A percentile compares a stretch with the other conserved stretches of the same genome.
phyloP scores from a whole-genome alignment of 1,140 invertebrate species.

The Teleogryllus occipitalis region DNA sequence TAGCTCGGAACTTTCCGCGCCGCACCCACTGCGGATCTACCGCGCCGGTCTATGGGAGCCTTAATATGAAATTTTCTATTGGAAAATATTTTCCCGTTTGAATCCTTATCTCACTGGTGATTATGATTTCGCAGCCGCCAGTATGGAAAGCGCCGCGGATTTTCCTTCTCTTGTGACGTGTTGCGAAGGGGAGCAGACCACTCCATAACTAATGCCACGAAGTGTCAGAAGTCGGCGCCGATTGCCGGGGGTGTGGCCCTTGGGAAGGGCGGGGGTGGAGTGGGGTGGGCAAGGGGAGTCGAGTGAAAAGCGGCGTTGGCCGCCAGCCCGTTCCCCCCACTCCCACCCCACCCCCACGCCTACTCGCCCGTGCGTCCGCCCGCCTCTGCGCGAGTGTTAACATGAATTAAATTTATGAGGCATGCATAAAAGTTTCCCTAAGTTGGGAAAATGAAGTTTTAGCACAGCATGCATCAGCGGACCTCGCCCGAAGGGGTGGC shows the following conservation, averaged over 20 bases:
- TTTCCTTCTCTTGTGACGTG: not conserved
- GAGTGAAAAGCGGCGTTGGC: not conserved
- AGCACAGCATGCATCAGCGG: constrained; percentile 13
- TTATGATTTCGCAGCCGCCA: too few relatives aligned
- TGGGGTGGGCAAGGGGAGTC: not conserved
- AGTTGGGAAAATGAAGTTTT: constrained; percentile 23
- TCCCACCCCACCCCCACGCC: too few relatives aligned
- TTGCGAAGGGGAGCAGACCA: not conserved
- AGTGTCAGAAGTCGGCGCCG: too few relatives aligned
- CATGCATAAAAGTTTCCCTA: constrained; percentile 23
- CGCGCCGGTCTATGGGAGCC: too few relatives aligned
- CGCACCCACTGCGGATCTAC: too few relatives aligned
- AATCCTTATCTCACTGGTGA: too few relatives aligned
- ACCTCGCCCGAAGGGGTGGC: not conserved
- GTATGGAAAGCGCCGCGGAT: not conserved
- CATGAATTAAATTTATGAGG: constrained; percentile 24
- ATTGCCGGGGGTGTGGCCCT: not conserved
- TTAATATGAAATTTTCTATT: too few relatives aligned
- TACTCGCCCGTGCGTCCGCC: not conserved
- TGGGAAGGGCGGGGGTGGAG: not conserved
- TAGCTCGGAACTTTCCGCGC: too few relatives aligned
- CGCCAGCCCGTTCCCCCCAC: not conserved
- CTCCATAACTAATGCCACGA: too few relatives aligned
- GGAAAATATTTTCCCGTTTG: too few relatives aligned
- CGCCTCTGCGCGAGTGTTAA: constrained; percentile 11